Conservation (phyloP, 2,888 invertebrate species). For the Plagodis pulveraria region DNA sequence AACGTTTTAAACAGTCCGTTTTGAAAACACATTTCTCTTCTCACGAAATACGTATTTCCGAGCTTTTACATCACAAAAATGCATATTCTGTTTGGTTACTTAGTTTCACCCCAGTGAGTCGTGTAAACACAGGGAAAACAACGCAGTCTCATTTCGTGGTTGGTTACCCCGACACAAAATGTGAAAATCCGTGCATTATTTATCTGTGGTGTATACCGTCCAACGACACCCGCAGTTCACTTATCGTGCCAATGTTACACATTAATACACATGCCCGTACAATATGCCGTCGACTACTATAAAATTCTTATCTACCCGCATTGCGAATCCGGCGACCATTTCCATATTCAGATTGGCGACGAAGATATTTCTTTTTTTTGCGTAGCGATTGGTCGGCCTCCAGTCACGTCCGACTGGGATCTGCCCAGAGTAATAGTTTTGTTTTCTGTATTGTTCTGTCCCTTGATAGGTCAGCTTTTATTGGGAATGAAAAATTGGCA, state of each 20-base stretch:
- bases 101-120: slow-evolving; percentile 10
- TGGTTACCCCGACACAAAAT: slow-evolving; percentile 21
- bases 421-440: slow-evolving; percentile 50
- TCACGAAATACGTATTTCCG: neutral
- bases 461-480: slow-evolving; percentile 32
- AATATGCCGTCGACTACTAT: slow-evolving; percentile 53
- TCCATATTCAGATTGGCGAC: slow-evolving; percentile 74
- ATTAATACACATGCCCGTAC: slow-evolving; percentile 19
- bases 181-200: slow-evolving; percentile 25
- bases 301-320: slow-evolving; percentile 79
- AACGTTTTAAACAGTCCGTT: no score
- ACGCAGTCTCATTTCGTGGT: slow-evolving; percentile 22
- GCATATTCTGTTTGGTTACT: slow-evolving; percentile 4
- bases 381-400: slow-evolving; percentile 44
- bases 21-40: no score
- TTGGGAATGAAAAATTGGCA: slow-evolving; percentile 20
- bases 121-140: slow-evolving; percentile 16
- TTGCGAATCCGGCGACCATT: slow-evolving; percentile 74
- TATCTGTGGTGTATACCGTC: slow-evolving; percentile 16
- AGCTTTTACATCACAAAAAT: neutral
- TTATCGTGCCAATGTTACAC: slow-evolving; percentile 61
- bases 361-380: slow-evolving; percentile 43
- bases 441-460: slow-evolving; percentile 48
- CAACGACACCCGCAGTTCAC: slow-evolving; percentile 39
- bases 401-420: slow-evolving; percentile 49